Base-by-base conservation (phyloP, 2,113 vertebrate species). In the Cheilinus undulatus region DNA sequence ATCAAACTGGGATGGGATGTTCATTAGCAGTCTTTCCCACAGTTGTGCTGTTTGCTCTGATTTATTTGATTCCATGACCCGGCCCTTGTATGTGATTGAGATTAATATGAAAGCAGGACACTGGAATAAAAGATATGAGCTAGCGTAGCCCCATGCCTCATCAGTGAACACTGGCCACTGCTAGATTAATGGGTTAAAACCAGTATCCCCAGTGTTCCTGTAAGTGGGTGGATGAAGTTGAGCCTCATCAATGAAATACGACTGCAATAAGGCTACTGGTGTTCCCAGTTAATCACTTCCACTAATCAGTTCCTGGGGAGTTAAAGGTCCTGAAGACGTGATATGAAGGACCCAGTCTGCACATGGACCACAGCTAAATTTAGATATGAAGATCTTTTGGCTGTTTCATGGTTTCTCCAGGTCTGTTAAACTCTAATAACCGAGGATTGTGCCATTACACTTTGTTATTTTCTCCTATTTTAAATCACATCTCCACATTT, bases 11-110 rank as follows among this genome's bases (percentile, higher is more conserved):
- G 54, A 64, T 40, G 50, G 69, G 30, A 46, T 52, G 28, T 63
- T 85, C 76, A 73, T 83, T 63, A 82, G 68, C 48, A 38, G 64
- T 51, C 59, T 63, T 67, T 60, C 65, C 32, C 22, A 14, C 53
- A 34, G 64, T 53, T 49, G 49, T 62, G 67, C 76, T 79, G 38
- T 59, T 64, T 63, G 65, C 57, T 58, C 36, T 75, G 73, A 85
- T 86, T 81, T 73, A 83, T 88, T 77, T 68, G 72, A 85, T 75
- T 70, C 63, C 38, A 67, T 83, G 56, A 78, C 79, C 45, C 57
- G 42, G 69, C 24, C 46, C 51, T 67, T 71, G n/a, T 50, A 24
- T 76, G 63, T 62, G 30, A 73, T 82, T 76, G 57, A 58, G 49
- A 76, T 62, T 67, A 73, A 84, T 86, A 73, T 36, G 62, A 57